Conservation (phyloP, 2,888 invertebrate genomes). For the Coenonympha glycerion region DNA sequence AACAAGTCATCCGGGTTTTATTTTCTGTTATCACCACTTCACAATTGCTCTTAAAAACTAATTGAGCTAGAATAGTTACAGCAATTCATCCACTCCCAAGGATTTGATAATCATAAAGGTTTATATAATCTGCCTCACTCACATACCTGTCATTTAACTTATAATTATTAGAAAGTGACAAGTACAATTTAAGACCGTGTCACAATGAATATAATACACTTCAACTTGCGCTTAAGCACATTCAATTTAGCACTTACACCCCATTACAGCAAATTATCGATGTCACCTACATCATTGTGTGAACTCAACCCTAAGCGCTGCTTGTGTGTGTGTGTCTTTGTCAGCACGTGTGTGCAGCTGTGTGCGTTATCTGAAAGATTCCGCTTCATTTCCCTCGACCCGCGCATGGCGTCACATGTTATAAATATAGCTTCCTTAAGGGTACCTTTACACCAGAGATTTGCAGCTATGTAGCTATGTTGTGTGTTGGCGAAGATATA, state of each 20-base stretch:
- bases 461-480: no score
- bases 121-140: no score
- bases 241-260: conserved; percentile 64
- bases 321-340: conserved; percentile 31
- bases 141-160: no score
- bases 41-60: no score
- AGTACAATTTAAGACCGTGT: conserved; percentile 32
- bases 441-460: conserved; percentile 18
- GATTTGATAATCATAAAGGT: no score
- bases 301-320: conserved; percentile 53
- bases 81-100: no score
- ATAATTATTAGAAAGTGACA: neutral
- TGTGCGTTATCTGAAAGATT: conserved; percentile 74
- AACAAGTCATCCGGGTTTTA: no score
- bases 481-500: no score
- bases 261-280: conserved; percentile 70
- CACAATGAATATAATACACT: conserved; percentile 43
- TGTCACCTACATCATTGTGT: conserved; percentile 67
- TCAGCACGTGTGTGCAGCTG: conserved; percentile 37
- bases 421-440: conserved; percentile 38
- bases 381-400: conserved; percentile 74
- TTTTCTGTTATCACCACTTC: no score
- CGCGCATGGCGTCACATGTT: conserved; percentile 62
- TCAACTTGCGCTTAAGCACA: conserved; percentile 45
- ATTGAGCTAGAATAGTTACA: no score